A percentile compares a stretch with the other conserved stretches of the same genome.
Evolutionary conservation across 2,113 vertebrate genomes (phyloP).

Genomic region (Solenodon paradoxus): DNA sequence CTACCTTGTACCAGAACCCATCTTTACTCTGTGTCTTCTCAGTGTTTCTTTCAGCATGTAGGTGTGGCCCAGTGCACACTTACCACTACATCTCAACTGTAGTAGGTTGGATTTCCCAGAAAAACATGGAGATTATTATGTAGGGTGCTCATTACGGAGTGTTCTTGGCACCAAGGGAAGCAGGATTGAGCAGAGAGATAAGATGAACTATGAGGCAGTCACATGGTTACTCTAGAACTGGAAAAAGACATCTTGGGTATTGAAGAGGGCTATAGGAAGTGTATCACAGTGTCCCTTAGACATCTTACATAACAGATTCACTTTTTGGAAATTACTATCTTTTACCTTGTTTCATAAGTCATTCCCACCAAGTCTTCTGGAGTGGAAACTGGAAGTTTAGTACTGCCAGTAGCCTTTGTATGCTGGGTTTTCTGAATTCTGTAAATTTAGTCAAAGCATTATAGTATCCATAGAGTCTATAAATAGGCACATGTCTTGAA

Average conservation of each 20-base stretch:
- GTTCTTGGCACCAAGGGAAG: not conserved
- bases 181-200: not conserved
- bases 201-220: not conserved
- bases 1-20: not conserved
- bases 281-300: not conserved
- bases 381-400: not conserved
- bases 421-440: not conserved
- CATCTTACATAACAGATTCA: not conserved
- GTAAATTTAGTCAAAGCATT: not conserved
- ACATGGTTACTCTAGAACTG: not conserved
- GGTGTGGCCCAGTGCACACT: too few relatives aligned
- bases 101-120: not conserved
- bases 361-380: not conserved
- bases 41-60: not conserved
- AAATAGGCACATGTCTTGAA: not conserved
- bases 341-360: not conserved
- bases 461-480: not conserved
- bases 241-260: not conserved
- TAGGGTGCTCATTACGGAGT: not conserved
- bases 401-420: not conserved
- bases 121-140: not conserved
- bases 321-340: not conserved
- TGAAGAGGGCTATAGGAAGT: not conserved
- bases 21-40: not conserved
- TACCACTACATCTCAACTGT: not conserved